Evolutionary conservation across 2,888 invertebrate genomes (phyloP), one percentile per base, ranked within the genome.

Genomic region (Ariolimax columbianus): DNA sequence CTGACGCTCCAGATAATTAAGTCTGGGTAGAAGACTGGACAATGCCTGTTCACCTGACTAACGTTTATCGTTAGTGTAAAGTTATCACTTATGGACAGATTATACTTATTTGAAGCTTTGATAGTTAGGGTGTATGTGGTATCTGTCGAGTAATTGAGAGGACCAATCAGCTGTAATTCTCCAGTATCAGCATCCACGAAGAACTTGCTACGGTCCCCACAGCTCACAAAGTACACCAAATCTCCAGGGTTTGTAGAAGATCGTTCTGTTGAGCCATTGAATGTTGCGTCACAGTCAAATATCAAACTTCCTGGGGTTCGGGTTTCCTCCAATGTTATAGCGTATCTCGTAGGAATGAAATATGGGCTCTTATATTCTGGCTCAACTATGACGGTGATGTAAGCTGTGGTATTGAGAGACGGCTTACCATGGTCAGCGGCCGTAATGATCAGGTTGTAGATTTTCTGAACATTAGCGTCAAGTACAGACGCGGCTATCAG

Each of bases 361-460:
- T 7, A 11, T 2, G 79, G 75, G 9, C 36, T 26, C 59, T 82
- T 82, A 26, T 72, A n/a, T 47, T 82, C 66, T 38, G 78, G 51
- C 0, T 66, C 51, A 6, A 81, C 63, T 14, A 78, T n/a, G 26
- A 85, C 55, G 6, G 51, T 66, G 0, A 91, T 90, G 26, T 51
- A 47, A 51, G 77, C 73, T 11, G 84, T 75, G 51, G 91, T 87
- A 0, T 89, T 89, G 19, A 88, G 63, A 11, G 88, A 30, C 0
- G 89, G 88, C 0, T 63, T 87, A 0, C 91, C 92, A 11, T 83
- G 84, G 86, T 92, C 92, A 40, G 78, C 78, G 1, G 88, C 79
- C 86, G 77, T 11, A 78, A 87, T 66, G 6, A 84, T 72, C 9
- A 87, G 72, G 19, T 79, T 26, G 38, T 75, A 77, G 0, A 7